Conservation (phyloP, 2,888 invertebrate genomes). For the Sarcophaga subvicina region DNA sequence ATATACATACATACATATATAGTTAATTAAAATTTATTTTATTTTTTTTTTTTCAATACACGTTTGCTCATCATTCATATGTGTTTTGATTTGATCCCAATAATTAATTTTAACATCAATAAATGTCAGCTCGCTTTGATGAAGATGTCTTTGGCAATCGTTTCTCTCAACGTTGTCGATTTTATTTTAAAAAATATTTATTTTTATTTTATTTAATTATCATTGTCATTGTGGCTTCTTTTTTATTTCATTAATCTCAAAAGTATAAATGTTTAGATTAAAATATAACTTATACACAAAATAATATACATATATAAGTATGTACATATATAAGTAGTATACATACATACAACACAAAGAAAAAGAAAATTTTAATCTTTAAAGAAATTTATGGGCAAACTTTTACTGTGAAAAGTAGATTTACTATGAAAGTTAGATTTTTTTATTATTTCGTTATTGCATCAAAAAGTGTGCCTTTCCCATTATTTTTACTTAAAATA, state of each 20-base stretch:
- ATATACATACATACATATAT: neutral
- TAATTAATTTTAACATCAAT: conserved; percentile 68
- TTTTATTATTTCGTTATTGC: no score
- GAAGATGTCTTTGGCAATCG: conserved; percentile 58
- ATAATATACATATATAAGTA: neutral
- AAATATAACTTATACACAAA: conserved; percentile 9
- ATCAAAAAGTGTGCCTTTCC: no score
- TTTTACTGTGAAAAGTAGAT: no score
- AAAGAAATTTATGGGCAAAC: no score
- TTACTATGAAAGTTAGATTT: no score
- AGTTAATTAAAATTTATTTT: conserved; percentile 22
- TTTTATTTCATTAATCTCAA: neutral
- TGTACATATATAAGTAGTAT: neutral
- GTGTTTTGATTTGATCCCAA: conserved; percentile 39
- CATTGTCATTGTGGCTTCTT: conserved; percentile 4
- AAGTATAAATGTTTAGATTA: conserved; percentile 15
- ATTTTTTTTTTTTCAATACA: conserved; percentile 1
- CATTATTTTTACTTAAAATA: no score
- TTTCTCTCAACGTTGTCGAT: conserved; percentile 8
- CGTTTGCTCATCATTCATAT: neutral
- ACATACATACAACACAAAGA: neutral
- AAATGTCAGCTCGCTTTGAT: conserved; percentile 56
- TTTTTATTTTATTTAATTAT: conserved; percentile 25
- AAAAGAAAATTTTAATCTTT: no score
- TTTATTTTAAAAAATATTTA: neutral